Base-by-base conservation (phyloP, 2,797 vertebrate species). In the Iguana delicatissima region DNA sequence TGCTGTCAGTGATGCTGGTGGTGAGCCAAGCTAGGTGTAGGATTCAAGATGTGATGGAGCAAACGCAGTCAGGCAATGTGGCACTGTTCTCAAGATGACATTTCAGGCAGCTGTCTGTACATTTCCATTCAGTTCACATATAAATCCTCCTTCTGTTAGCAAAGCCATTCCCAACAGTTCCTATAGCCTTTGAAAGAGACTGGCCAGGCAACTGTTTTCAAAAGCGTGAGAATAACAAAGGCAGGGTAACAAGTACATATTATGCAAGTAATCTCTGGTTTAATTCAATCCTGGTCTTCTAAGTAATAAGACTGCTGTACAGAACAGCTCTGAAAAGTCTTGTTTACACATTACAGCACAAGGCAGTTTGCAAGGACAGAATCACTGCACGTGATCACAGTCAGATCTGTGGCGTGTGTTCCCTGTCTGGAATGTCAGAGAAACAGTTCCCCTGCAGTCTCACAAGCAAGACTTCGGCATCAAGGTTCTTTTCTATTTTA, bases 281-380 rank as follows among this genome's bases (percentile, higher is more conserved):
- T 76, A 91, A 91, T 84, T 84, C 59, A 77, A 38, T 91, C 84
- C 42, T 80, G 64, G n/a, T n/a, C 67, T n/a, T 72, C 50, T 52
- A 80, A 64, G 16, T 24, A 80, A 29, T 67, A 14, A 76, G 55
- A 64, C 20, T 20, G 8, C 8, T 46, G 14, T 29, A 26, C 32
- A 35, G 9, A 80, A 26, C 50, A 50, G 7, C 69, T 76, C 72
- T 50, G 52, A 67, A 20, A 57, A n/a, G 1, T 84, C 86, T 77
- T 88, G 42, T 84, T 91, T 87, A 59, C 35, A 79, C 38, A 35
- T 57, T 84, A 84, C 18, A 88, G 35, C 7, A 69, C n/a, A 26
- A 87, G 52, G 6, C n/a, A 69, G 46, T 46, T 16, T n/a, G 84
- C 35, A 14, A 90, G 80, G 72, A 87, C 59, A 87, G 57, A 18